Evolutionary conservation across 2,797 vertebrate species (phyloP).

Genomic region (Acanthurus leucopareius): DNA sequence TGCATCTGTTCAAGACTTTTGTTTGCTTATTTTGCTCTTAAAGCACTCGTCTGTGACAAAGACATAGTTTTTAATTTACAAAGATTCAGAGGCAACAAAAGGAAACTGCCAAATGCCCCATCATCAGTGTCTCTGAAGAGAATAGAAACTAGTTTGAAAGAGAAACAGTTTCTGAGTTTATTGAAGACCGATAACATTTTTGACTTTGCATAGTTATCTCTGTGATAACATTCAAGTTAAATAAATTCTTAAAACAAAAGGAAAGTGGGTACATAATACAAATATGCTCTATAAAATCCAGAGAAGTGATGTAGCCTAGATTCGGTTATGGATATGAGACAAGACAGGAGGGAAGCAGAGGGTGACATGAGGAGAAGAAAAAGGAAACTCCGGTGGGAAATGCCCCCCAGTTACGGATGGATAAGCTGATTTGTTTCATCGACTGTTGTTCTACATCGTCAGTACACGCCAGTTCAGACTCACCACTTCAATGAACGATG

Average conservation of each 20-base stretch:
- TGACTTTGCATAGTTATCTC: not conserved
- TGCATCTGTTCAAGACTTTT: constrained; percentile 51
- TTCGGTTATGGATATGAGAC: constrained; percentile 39
- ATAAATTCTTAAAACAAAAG: not conserved
- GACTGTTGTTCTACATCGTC: constrained; percentile 41
- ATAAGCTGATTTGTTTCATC: constrained; percentile 62
- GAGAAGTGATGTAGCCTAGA: constrained; percentile 51
- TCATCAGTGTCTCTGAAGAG: constrained; percentile 6
- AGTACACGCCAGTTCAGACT: constrained; percentile 38
- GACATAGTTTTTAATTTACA: constrained; percentile 34
- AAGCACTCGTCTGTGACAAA: constrained; percentile 37
- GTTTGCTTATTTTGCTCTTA: constrained; percentile 44
- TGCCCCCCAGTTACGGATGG: constrained; percentile 44
- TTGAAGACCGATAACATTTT: not conserved
- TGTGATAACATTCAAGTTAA: not conserved
- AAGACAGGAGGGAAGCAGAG: constrained; percentile 30
- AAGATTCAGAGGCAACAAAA: constrained; percentile 33
- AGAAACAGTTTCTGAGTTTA: not conserved
- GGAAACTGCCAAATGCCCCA: constrained; percentile 8
- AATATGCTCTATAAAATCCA: not conserved
- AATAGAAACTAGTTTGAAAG: constrained; percentile 19
- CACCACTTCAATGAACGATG: constrained; percentile 42
- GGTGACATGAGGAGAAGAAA: constrained; percentile 34
- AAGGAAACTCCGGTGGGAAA: constrained; percentile 41
- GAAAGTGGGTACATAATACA: not conserved